Evolutionary conservation across 2,797 vertebrate species (phyloP), one percentile per base, ranked within the genome.

Genomic region (Harpagifer antarcticus): DNA sequence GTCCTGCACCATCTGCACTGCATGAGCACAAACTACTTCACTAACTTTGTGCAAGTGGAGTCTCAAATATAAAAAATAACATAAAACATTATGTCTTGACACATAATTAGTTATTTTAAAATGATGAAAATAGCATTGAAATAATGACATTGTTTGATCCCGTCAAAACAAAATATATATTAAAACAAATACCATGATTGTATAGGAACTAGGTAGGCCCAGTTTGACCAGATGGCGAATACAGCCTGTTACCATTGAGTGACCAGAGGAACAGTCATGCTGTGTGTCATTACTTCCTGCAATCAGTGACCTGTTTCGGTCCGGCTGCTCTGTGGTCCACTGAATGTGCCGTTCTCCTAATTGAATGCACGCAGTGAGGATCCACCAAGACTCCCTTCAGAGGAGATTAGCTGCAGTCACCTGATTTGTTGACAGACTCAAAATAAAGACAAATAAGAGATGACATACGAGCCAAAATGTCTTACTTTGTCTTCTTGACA

Each of bases 291-390:
- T 69, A 49, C 33, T 11, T 58, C 37, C 58, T 68, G 44, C 49
- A 68, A 23, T 45, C 58, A 50, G 62, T 59, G 81, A 47, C 53
- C 58, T 65, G 64, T 50, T 76, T 76, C 59, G 19, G 37, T 20
- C 53, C 17, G 27, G 42, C 72, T 78, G 62, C 57, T 68, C 57
- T 63, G 56, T 47, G 65, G 27, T 57, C 12, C 3, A 17, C 45
- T 60, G 48, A 49, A 48, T 23, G 17, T 14, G 15, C 48, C 20
- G 58, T 23, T 49, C 20, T 60, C 15, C 33, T 53, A 58, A 10
- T 17, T 58, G 5, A 33, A 3, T 40, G 37, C 55, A 19, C 20
- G 0, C 74, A 42, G 42, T 13, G 45, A 65, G 20, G n/a, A 55
- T n/a, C 17, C 48, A 62, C 27, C 14, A 4, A 54, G 48, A 53